phyloP scores from a whole-genome alignment of 2,797 vertebrate genomes.

The Uromys caudimaculatus region DNA sequence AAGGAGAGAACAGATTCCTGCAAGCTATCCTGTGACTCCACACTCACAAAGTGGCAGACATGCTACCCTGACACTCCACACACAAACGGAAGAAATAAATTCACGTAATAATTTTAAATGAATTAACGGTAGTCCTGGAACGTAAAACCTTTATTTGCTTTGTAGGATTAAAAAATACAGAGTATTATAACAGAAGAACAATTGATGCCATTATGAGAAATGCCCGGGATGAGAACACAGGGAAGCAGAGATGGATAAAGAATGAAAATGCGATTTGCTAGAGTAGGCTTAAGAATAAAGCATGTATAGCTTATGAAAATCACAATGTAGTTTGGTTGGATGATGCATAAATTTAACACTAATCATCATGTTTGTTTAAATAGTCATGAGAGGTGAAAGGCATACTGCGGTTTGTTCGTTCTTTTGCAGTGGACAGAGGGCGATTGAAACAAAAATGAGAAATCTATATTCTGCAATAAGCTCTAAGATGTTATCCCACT shows the following conservation, averaged over 20 bases:
- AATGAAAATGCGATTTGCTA: conserved; percentile 32
- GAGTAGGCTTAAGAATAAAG: neutral
- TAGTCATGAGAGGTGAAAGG: conserved; percentile 38
- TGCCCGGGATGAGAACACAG: neutral
- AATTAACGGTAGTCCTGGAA: neutral
- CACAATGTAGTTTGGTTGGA: neutral
- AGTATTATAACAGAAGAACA: conserved; percentile 18
- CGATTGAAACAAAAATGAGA: conserved; percentile 9
- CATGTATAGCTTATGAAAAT: conserved; percentile 32
- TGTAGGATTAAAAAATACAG: neutral
- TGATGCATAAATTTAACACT: conserved; percentile 43
- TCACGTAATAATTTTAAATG: neutral
- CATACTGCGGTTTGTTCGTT: conserved; percentile 5
- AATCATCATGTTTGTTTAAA: conserved; percentile 33
- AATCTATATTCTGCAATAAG: conserved; percentile 25
- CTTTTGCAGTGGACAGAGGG: conserved; percentile 50
- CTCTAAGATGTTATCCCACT: conserved; percentile 7
- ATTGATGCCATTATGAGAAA: neutral
- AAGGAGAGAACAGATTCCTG: neutral
- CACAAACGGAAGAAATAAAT: neutral
- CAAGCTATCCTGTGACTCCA: neutral
- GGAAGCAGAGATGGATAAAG: neutral
- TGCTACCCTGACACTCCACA: neutral
- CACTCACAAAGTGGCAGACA: neutral
- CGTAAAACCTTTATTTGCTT: neutral